phyloP scores from a whole-genome alignment of 2,797 vertebrate genomes.

The Sciaenops ocellatus region DNA sequence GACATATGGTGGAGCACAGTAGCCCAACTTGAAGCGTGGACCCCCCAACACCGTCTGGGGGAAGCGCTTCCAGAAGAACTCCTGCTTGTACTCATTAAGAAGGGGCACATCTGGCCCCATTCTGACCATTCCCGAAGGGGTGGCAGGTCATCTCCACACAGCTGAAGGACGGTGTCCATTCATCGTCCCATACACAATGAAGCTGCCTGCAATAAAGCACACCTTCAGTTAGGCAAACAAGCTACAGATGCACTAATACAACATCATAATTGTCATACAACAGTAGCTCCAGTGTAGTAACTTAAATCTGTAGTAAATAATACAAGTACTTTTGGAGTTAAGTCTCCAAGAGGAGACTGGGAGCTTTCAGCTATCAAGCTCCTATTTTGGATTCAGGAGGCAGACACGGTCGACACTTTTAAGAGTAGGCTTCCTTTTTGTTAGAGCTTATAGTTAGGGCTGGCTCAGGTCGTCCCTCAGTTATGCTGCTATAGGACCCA shows the following conservation, averaged over 20 bases:
- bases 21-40: conserved; percentile 94
- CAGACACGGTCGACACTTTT: too few species aligned
- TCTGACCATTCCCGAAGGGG: conserved; percentile 83
- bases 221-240: conserved; percentile 7
- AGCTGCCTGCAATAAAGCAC: conserved; percentile 59
- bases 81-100: conserved; percentile 98
- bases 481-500: too few species aligned
- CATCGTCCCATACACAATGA: conserved; percentile 54
- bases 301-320: neutral
- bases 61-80: conserved; percentile 99
- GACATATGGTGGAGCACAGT: conserved; percentile 93
- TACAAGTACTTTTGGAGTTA: too few species aligned
- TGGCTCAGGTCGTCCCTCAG: too few species aligned
- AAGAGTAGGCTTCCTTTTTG: too few species aligned
- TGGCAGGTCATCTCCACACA: conserved; percentile 84
- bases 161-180: conserved; percentile 69
- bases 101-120: conserved; percentile 99
- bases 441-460: too few species aligned
- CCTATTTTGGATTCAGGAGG: too few species aligned
- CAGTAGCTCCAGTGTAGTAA: neutral
- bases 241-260: neutral
- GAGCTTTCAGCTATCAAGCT: too few species aligned
- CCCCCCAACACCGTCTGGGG: conserved; percentile 97
- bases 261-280: neutral
- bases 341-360: too few species aligned